These are phyloP conservation scores for Drosophila tripunctata DNA, from an alignment of 2,888 invertebrate species.

Conservation along the genomic window DNA sequence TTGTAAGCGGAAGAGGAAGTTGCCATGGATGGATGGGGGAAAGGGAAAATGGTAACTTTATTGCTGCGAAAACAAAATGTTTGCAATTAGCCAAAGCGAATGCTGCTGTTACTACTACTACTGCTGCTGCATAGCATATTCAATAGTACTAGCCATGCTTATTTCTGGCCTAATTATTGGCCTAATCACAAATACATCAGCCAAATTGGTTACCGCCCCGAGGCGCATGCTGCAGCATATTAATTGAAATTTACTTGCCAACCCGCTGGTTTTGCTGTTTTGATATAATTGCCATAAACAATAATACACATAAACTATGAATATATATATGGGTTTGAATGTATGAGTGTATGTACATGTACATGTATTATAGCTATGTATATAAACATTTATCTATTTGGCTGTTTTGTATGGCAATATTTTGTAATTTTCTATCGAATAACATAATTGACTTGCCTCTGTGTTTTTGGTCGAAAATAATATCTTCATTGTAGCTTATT, in stretches of 20 bases:
- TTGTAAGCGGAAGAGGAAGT: neutral
- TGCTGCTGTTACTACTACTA: neutral
- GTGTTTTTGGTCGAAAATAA: neutral
- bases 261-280: neutral
- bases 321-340: neutral
- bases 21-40: neutral
- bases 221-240: constrained; percentile 38
- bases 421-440: constrained; percentile 2
- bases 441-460: constrained; percentile 22
- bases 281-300: constrained; percentile 7
- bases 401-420: neutral
- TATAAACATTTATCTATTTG: neutral
- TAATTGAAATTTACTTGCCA: constrained; percentile 39
- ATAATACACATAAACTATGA: neutral
- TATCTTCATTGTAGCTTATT: neutral
- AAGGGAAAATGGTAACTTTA: neutral
- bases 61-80: constrained; percentile 30
- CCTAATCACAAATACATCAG: constrained; percentile 45
- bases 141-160: constrained; percentile 3
- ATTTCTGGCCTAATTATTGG: constrained; percentile 46
- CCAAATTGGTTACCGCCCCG: constrained; percentile 36
- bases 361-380: neutral
- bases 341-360: neutral
- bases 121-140: constrained; percentile 5
- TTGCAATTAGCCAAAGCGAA: constrained; percentile 33